phyloP scores from a whole-genome alignment of 2,888 invertebrate species.

The Drosophila lutescens region DNA sequence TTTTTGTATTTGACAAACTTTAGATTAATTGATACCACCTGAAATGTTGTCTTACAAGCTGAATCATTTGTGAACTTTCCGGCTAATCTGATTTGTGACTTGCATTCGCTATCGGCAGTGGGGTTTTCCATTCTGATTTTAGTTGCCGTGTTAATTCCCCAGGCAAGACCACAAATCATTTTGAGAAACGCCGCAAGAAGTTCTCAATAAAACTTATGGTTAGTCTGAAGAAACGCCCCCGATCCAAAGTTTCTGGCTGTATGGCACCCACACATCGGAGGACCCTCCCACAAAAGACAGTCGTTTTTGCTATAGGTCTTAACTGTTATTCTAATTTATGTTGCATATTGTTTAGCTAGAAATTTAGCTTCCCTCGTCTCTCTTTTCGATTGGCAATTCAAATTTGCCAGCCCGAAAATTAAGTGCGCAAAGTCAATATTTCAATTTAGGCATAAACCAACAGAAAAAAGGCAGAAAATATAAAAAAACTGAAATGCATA shows the following conservation, averaged over 20 bases:
- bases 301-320: slow-evolving; percentile 41
- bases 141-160: slow-evolving; percentile 29
- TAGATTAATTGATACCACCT: neutral
- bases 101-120: neutral
- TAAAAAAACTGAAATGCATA: slow-evolving; percentile 34
- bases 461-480: slow-evolving; percentile 10
- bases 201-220: slow-evolving; percentile 48
- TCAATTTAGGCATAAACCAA: slow-evolving; percentile 63
- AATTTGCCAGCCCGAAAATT: slow-evolving; percentile 74
- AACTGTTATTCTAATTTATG: slow-evolving; percentile 74
- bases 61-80: slow-evolving; percentile 1
- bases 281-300: slow-evolving; percentile 21
- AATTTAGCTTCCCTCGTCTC: slow-evolving; percentile 15
- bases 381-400: slow-evolving; percentile 70
- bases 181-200: slow-evolving; percentile 46
- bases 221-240: slow-evolving; percentile 51
- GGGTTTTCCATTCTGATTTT: slow-evolving; percentile 7
- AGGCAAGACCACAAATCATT: slow-evolving; percentile 59
- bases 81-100: slow-evolving; percentile 11
- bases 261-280: slow-evolving; percentile 50
- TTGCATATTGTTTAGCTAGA: slow-evolving; percentile 57
- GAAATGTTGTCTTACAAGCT: neutral
- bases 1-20: neutral
- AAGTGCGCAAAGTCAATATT: slow-evolving; percentile 80
- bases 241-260: slow-evolving; percentile 26